Conservation (phyloP, 2,797 vertebrate species). For the Falco columbarius region DNA sequence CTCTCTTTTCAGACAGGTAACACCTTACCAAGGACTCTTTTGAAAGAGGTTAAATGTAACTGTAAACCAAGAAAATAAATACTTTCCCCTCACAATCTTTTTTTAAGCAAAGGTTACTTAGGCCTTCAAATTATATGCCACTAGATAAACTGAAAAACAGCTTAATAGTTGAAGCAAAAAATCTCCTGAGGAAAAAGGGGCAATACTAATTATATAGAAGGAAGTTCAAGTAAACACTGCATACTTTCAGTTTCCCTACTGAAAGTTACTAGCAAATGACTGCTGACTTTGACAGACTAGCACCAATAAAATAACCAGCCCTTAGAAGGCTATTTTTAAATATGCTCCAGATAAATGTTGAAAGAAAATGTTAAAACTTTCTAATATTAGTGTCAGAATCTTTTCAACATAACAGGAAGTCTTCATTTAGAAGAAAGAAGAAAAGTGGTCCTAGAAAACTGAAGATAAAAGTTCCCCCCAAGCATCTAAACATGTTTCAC, state of each 20-base stretch:
- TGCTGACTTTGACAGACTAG: background rate
- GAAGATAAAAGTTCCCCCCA: background rate
- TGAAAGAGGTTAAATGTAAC: background rate
- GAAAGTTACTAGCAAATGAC: background rate
- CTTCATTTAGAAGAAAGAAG: background rate
- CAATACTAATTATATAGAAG: background rate
- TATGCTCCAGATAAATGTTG: background rate
- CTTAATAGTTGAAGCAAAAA: background rate
- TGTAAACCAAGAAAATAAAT: background rate
- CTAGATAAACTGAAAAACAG: background rate
- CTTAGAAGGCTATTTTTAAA: background rate
- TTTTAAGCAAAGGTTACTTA: background rate
- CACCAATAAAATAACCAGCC: background rate
- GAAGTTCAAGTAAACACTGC: background rate
- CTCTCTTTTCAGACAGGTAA: background rate
- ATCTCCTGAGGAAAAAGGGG: background rate
- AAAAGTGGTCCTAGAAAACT: background rate
- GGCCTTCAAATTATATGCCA: background rate
- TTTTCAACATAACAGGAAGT: background rate
- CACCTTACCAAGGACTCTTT: background rate
- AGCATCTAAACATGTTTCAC: background rate
- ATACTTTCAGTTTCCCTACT: background rate
- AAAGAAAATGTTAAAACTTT: background rate
- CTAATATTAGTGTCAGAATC: background rate
- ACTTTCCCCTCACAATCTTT: background rate